A percentile compares a stretch with the other conserved stretches of the same genome.
Evolutionary conservation across 2,888 invertebrate genomes (phyloP).

Genomic region (Ormia ochracea): DNA sequence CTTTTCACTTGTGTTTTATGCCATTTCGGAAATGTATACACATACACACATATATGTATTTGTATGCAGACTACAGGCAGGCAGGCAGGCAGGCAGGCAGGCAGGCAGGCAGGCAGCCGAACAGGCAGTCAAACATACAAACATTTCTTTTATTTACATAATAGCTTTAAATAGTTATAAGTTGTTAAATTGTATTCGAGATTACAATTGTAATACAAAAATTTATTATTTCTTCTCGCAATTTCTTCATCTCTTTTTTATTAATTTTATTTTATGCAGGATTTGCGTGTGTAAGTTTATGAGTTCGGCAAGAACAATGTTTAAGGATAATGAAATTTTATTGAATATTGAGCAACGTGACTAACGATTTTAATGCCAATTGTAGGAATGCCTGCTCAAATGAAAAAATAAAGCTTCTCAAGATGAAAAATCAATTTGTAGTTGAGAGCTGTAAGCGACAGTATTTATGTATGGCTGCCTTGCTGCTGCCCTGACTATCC

Average conservation of each 20-base stretch:
- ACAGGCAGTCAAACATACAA: too few relatives aligned
- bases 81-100: too few relatives aligned
- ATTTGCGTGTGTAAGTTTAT: neutral
- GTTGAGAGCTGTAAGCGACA: neutral
- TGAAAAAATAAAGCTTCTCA: slow-evolving; percentile 48
- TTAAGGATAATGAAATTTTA: slow-evolving; percentile 60
- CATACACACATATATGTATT: too few relatives aligned
- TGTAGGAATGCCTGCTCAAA: slow-evolving; percentile 39
- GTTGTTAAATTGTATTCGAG: slow-evolving; percentile 57
- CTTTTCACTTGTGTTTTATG: slow-evolving; percentile 32
- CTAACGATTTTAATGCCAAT: slow-evolving; percentile 40
- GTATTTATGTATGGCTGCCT: neutral
- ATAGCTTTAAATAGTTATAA: slow-evolving; percentile 52
- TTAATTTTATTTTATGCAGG: slow-evolving; percentile 2
- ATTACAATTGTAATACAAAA: slow-evolving; percentile 60
- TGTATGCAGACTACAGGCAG: too few relatives aligned
- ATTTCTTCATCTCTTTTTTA: neutral
- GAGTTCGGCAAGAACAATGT: slow-evolving; percentile 8
- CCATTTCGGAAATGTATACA: neutral
- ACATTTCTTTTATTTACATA: slow-evolving; percentile 44
- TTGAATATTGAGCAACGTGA: slow-evolving; percentile 60
- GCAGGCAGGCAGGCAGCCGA: too few relatives aligned
- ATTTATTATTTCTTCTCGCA: slow-evolving; percentile 40
- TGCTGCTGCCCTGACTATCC: neutral
- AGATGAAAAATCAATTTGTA: slow-evolving; percentile 45